Evolutionary conservation across 2,113 vertebrate genomes (phyloP), one percentile per base, ranked within the genome.

Genomic region (Nerophis lumbriciformis): DNA sequence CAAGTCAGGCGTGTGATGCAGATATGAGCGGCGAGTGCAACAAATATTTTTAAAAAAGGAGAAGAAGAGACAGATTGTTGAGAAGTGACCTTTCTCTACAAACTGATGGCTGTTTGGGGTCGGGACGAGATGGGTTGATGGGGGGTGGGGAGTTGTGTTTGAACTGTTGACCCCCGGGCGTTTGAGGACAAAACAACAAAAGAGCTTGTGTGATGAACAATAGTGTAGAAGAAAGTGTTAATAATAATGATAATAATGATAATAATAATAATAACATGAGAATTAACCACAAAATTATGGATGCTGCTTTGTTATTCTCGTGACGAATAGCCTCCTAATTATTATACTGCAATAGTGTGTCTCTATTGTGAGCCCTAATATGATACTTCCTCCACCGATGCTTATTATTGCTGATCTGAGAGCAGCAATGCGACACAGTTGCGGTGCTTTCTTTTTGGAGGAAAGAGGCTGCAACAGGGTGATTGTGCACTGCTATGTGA

Each of bases 81-180:
- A 63, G 59, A 63, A 65, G 57, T 73, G 76, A 81, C 73, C 80
- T 75, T 42, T 80, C 64, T 70, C 61, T 50, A 48, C 39, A 67
- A 71, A 75, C 49, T 59, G 51, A 63, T 39, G 44, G 5, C 28
- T 4, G 28, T 28, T 28, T 28, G 28, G 28, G 28, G 28, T 28
- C 28, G 28, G 28, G 28, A 28, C 4, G 28, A 28, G 35, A 28
- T 12, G 28, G 44, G 5, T 4, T 10, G 5, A n/a, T 28, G 55
- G n/a, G 1, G 47, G 44, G 15, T 28, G 44, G 42, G 10, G 10
- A 0, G 6, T 4, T 15, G 59, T 15, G 35, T 9, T 6, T 73
- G 70, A 76, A 70, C 59, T 56, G 66, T 61, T 78, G 70, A 84
- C 74, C 77, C 71, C 39, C 48, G 54, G 69, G 72, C 68, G 58